Percentiles rank a stretch among this genome's conserved stretches.
phyloP scores from a whole-genome alignment of 2,113 vertebrate genomes.

The Ptilonorhynchus violaceus region DNA sequence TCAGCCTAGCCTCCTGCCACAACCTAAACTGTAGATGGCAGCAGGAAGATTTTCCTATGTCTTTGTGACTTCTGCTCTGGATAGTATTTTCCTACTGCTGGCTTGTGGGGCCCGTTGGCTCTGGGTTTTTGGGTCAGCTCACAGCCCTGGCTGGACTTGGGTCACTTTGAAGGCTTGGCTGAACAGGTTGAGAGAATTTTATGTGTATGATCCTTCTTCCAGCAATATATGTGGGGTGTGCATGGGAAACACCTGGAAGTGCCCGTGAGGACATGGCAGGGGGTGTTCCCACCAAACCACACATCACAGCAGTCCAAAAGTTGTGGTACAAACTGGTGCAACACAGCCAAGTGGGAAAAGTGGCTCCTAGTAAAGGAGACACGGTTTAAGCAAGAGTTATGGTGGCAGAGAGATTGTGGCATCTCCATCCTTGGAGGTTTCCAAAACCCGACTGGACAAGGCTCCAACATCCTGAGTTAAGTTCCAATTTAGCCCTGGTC shows the following conservation, averaged over 20 bases:
- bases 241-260: accelerated
- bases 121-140: not conserved
- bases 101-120: not conserved
- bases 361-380: not conserved
- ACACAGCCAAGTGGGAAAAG: not conserved
- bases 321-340: not conserved
- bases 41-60: not conserved
- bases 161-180: not conserved
- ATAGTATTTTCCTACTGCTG: not conserved
- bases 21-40: slow-evolving; percentile 31
- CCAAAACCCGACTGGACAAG: not conserved
- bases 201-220: not conserved
- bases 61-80: not conserved
- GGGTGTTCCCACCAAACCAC: not conserved
- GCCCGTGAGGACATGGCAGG: accelerated
- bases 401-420: not conserved
- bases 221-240: accelerated
- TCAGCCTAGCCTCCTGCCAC: not conserved
- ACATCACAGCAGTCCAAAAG: not conserved
- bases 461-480: not conserved
- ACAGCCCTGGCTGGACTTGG: not conserved
- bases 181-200: accelerated
- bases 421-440: not conserved
- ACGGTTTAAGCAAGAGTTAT: not conserved
- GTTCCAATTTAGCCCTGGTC: not conserved